Conservation (phyloP, 2,797 vertebrate genomes). For the Danio choprae region DNA sequence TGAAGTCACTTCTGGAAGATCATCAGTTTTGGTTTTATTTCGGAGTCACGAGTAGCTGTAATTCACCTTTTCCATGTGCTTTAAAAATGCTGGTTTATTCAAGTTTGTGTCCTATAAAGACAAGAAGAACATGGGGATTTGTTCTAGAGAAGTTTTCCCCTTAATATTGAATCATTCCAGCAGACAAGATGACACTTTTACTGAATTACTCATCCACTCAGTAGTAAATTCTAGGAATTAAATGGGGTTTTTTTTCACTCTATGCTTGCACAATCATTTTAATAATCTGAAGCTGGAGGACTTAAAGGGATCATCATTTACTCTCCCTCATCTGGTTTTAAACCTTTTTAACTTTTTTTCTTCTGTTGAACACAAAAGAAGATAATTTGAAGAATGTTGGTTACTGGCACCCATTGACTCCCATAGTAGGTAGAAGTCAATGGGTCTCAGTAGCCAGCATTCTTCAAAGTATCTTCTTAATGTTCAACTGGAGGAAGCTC, state of each 20-base stretch:
- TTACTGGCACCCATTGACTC: too few relatives aligned
- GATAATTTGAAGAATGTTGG: too few relatives aligned
- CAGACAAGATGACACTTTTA: background rate
- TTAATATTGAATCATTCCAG: background rate
- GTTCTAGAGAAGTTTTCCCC: background rate
- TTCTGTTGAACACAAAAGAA: too few relatives aligned
- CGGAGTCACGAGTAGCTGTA: background rate
- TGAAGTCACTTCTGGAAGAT: slow-evolving; percentile 15
- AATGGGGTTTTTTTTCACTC: background rate
- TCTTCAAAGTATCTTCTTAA: too few relatives aligned
- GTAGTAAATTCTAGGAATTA: background rate
- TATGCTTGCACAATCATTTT: background rate
- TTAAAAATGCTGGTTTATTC: background rate
- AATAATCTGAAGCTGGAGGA: background rate
- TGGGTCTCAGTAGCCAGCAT: too few relatives aligned
- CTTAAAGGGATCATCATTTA: too few relatives aligned
- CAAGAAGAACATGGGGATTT: background rate
- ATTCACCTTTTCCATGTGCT: background rate
- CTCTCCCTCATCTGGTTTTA: too few relatives aligned
- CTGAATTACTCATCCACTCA: background rate
- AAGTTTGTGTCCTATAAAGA: background rate
- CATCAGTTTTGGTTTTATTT: background rate
- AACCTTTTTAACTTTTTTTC: too few relatives aligned
- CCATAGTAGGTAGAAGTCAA: too few relatives aligned
- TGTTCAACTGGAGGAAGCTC: too few relatives aligned